Evolutionary conservation across 2,888 invertebrate species (phyloP).

Genomic region (Halictus ligatus): DNA sequence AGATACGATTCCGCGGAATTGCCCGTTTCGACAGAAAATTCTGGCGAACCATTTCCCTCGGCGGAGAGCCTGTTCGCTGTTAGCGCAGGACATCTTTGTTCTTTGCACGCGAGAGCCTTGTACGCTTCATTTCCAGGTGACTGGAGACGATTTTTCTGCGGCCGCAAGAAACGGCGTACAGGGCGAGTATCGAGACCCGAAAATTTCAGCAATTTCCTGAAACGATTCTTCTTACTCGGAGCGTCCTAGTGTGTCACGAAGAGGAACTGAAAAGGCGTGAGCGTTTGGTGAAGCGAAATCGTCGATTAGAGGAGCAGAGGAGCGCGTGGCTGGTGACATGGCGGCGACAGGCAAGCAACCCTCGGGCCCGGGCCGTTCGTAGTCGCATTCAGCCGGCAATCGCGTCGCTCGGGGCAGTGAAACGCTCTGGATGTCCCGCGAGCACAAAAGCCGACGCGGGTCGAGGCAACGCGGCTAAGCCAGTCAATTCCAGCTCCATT

Average conservation of each 20-base stretch:
- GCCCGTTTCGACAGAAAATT: constrained; percentile 56
- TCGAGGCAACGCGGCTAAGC: constrained; percentile 20
- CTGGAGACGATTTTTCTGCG: background rate
- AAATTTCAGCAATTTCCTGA: background rate
- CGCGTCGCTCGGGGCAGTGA: constrained; percentile 44
- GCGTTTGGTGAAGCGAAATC: background rate
- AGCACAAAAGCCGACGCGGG: constrained; percentile 64
- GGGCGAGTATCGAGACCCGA: background rate
- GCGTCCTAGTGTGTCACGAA: background rate
- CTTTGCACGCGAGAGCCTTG: background rate
- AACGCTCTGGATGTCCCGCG: constrained; percentile 61
- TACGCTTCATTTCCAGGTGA: background rate
- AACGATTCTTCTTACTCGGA: background rate
- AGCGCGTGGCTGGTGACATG: constrained; percentile 55
- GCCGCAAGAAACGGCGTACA: background rate
- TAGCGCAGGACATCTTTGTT: background rate
- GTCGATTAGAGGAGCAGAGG: background rate
- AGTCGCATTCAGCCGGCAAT: constrained; percentile 33
- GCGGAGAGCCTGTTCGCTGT: background rate
- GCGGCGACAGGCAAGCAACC: constrained; percentile 18
- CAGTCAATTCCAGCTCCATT: constrained; percentile 79
- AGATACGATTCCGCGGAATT: constrained; percentile 64
- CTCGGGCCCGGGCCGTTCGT: background rate
- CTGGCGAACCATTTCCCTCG: background rate
- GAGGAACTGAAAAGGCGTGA: background rate